Evolutionary conservation across 2,888 invertebrate species (phyloP), one percentile per base, ranked within the genome.

Genomic region (Eupithecia subfuscata): DNA sequence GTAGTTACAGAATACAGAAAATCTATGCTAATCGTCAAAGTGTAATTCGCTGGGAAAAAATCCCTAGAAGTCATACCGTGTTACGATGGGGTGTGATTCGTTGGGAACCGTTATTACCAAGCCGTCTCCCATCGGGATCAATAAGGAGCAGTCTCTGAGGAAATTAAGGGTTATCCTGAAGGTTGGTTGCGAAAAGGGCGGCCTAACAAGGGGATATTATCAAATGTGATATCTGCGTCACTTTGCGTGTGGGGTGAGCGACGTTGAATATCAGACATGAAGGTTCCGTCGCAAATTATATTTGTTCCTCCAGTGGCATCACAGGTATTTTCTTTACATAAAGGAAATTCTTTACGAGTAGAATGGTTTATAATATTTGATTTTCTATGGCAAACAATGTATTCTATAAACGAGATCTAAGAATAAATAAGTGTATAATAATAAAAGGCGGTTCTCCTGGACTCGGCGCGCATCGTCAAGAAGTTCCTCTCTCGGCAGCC

Each of bases 61-160:
- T 56, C 22, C 3, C 22, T 11, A 56, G 11, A 22, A 56, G 22
- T 56, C 52, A 56, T 60, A n/a, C 60, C 22, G 6, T 60, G 60
- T 60, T 22, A 60, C 25, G 22, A 9, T 9, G 22, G 22, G 60
- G 25, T 60, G 56, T 56, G 56, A 60, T 25, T 60, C 60, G 25
- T 60, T 25, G 60, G 25, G 22, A 60, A 60, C 56, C 11, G 60
- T 25, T 60, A 60, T 60, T 25, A 60, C 60, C 18, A 18, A 79
- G 81, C 79, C 81, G 83, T 81, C 69, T 78, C 81, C 85, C 83
- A 78, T 67, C 68, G 83, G 85, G 84, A 84, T 82, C 78, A 81
- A 64, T 86, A 86, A 83, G 82, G 78, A 82, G 81, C 83, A 82
- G 83, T 82, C 86, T 86, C 86, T 74, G 74, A 86, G 86, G 86